phyloP scores from a whole-genome alignment of 2,113 vertebrate species.

The Penelope pileata region DNA sequence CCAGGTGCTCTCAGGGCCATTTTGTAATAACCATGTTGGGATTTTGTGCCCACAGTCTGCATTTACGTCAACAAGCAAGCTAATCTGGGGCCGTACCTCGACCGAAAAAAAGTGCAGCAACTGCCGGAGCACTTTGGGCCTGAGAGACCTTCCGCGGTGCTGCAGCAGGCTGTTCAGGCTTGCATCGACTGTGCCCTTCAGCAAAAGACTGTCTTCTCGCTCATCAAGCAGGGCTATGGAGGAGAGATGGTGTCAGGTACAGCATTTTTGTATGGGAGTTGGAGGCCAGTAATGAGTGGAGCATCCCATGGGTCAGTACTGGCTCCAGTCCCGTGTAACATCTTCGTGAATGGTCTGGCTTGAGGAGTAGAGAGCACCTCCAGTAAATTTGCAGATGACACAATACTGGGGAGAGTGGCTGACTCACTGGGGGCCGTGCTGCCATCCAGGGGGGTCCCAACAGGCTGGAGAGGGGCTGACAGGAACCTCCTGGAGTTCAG shows the following conservation, averaged over 20 bases:
- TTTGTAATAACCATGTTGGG: background rate
- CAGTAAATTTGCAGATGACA: background rate
- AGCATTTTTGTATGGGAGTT: background rate
- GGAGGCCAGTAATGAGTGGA: background rate
- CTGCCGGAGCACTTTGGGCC: constrained; percentile 94
- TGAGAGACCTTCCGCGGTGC: constrained; percentile 85
- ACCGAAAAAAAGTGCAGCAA: constrained; percentile 92
- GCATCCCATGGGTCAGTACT: background rate
- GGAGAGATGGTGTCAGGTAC: constrained; percentile 94
- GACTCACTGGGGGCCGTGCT: background rate
- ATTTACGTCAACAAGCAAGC: constrained; percentile 97
- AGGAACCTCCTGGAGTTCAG: background rate
- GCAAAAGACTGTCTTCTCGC: constrained; percentile 92
- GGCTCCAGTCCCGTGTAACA: background rate
- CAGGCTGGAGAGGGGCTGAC: background rate
- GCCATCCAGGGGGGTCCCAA: background rate
- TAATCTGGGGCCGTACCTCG: constrained; percentile 89
- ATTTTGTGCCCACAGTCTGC: constrained; percentile 84
- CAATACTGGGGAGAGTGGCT: background rate
- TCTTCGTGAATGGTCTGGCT: background rate
- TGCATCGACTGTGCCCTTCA: constrained; percentile 96
- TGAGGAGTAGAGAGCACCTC: background rate
- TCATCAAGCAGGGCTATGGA: constrained; percentile 93
- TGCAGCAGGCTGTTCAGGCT: constrained; percentile 94
- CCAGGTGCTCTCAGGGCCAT: background rate